A percentile compares a stretch with the other conserved stretches of the same genome.
Evolutionary conservation across 1,140 invertebrate species (phyloP).

Genomic region (Mercenaria mercenaria): DNA sequence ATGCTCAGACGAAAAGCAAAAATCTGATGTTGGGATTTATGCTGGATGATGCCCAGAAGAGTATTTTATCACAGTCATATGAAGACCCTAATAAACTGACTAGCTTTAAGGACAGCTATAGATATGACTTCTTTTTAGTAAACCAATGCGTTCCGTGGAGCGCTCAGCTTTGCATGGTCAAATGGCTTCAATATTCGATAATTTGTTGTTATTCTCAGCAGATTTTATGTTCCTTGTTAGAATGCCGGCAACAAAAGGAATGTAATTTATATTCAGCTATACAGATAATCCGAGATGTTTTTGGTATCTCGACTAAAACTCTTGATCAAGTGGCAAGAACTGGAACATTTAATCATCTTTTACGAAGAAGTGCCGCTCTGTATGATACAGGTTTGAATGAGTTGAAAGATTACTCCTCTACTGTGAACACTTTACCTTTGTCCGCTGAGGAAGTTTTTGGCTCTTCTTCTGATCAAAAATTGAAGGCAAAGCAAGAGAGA

Average conservation of each 20-base stretch:
- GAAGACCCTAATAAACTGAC: neutral
- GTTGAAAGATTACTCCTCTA: neutral
- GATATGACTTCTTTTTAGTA: neutral
- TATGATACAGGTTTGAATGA: constrained; percentile 25
- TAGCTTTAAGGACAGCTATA: neutral
- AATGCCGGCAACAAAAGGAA: neutral
- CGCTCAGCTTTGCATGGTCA: neutral
- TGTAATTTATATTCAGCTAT: neutral
- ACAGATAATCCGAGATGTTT: constrained; percentile 29
- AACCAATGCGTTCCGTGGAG: neutral
- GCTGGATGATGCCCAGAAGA: neutral
- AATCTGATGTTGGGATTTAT: neutral
- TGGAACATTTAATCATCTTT: constrained; percentile 47
- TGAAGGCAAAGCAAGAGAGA: neutral
- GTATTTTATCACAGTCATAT: neutral
- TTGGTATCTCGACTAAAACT: constrained; percentile 53
- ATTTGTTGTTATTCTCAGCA: neutral
- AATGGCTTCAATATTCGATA: neutral
- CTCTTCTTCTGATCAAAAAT: neutral
- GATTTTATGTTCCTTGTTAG: neutral
- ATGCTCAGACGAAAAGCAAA: neutral
- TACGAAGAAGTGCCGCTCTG: neutral
- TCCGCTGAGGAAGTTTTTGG: constrained; percentile 27
- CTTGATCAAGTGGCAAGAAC: constrained; percentile 45
- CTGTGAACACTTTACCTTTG: neutral